Base-by-base conservation (phyloP, 2,113 vertebrate species). In the Marmota monax region DNA sequence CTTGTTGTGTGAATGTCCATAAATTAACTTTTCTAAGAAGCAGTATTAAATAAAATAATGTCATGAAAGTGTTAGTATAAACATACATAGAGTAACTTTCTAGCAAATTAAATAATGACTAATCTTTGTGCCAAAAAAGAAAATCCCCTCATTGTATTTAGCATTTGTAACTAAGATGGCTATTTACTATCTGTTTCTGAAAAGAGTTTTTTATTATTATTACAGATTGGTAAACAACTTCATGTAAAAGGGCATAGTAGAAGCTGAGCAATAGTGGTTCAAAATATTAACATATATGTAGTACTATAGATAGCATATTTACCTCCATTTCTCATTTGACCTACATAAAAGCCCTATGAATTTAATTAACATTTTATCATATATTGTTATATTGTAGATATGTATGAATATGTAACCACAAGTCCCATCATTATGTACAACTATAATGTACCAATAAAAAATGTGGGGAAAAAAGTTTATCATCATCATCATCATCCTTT, bases 51-150 rank as follows among this genome's bases (percentile, higher is more conserved):
- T 84, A 42, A 95, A 18, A 91, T 77, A 80, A 58, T 70, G 8
- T 69, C 70, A 84, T 56, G 72, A 74, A 96, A 94, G 4, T 53
- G 9, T 8, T 42, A 53, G 2, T 29, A 42, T 3, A 84, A 96
- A 32, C 69, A 90, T 12, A 69, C 6, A 80, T 39, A 78, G 20
- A 95, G 58, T 12, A 93, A 37, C 23, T 85, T 90, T 96, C 84
- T n/a, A 70, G 20, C 67, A 82, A 90, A 72, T 92, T 85, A 78
- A 53, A 67, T 72, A 18, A 82, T 14, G 13, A 51, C 69, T 17
- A 58, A 67, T 80, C 17, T 7, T 51, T 80, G 1, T n/a, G 45
- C 48, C 25, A 65, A 58, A 32, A 82, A 83, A 72, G 6, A 20
- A 65, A 65, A 29, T 37, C 1, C 13, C 3, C 2, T 65, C 39